phyloP scores from a whole-genome alignment of 2,888 invertebrate species.

The Aradus depressus region DNA sequence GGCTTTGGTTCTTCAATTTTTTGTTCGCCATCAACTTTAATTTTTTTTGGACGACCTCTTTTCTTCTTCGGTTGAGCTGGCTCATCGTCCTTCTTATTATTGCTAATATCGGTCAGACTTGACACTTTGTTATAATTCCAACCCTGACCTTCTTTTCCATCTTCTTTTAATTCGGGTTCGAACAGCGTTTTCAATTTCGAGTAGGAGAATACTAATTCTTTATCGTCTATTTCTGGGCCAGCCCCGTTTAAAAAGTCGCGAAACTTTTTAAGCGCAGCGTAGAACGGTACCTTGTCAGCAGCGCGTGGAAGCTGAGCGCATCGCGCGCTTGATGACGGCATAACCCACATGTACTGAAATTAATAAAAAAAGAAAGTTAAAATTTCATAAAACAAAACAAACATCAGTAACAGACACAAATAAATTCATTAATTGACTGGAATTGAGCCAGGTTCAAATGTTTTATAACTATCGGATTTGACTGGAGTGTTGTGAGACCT shows the following conservation, averaged over 20 bases:
- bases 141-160: constrained; percentile 32
- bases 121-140: constrained; percentile 25
- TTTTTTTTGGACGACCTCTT: constrained; percentile 77
- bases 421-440: too few relatives aligned
- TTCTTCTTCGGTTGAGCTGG: constrained; percentile 61
- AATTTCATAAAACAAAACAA: constrained; percentile 8
- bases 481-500: too few relatives aligned
- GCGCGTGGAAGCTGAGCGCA: constrained; percentile 96
- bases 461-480: too few relatives aligned
- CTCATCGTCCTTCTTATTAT: constrained; percentile 38
- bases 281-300: constrained; percentile 96
- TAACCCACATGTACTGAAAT: constrained; percentile 91
- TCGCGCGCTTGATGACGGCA: constrained; percentile 95
- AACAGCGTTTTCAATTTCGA: constrained; percentile 54
- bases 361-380: constrained; percentile 24
- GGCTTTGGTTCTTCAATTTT: constrained; percentile 34
- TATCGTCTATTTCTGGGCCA: constrained; percentile 71
- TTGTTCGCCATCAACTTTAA: constrained; percentile 49
- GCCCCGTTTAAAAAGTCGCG: constrained; percentile 86
- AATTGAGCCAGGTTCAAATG: too few relatives aligned
- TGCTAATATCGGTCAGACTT: constrained; percentile 34
- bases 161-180: constrained; percentile 44
- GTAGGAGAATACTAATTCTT: constrained; percentile 74
- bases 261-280: constrained; percentile 88
- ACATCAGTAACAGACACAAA: not conserved